Conservation (phyloP, 2,797 vertebrate genomes). For the Gadopsis bispinosus region DNA sequence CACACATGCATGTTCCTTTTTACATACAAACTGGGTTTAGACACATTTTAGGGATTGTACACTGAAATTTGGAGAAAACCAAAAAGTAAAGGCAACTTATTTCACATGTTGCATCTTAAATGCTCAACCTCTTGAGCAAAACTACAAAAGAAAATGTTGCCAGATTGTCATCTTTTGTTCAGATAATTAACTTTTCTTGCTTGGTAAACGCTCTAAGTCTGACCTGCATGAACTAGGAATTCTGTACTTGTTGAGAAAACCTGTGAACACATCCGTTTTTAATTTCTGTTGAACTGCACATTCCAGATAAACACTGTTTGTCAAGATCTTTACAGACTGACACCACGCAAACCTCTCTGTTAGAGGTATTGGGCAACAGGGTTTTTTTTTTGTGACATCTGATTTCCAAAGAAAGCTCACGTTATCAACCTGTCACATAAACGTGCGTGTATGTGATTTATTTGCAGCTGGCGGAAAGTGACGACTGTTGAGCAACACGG, state of each 20-base stretch:
- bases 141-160: not conserved
- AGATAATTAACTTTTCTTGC: too few relatives aligned
- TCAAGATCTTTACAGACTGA: not conserved
- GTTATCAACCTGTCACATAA: not conserved
- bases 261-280: not conserved
- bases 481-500: not conserved
- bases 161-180: not conserved
- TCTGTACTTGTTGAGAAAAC: not conserved
- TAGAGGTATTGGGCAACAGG: conserved; percentile 1
- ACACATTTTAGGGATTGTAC: not conserved
- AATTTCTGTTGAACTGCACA: not conserved
- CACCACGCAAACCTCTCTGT: not conserved
- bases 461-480: not conserved
- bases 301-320: not conserved
- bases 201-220: too few relatives aligned
- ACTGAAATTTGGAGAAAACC: not conserved
- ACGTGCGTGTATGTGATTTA: conserved; percentile 16
- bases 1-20: not conserved
- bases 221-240: not conserved
- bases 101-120: not conserved
- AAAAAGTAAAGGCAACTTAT: not conserved
- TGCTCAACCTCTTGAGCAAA: not conserved
- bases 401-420: not conserved
- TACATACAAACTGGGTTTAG: not conserved
- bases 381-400: not conserved